Conservation (phyloP, 23 tunicate genomes). For the Botrylloides violaceus region DNA sequence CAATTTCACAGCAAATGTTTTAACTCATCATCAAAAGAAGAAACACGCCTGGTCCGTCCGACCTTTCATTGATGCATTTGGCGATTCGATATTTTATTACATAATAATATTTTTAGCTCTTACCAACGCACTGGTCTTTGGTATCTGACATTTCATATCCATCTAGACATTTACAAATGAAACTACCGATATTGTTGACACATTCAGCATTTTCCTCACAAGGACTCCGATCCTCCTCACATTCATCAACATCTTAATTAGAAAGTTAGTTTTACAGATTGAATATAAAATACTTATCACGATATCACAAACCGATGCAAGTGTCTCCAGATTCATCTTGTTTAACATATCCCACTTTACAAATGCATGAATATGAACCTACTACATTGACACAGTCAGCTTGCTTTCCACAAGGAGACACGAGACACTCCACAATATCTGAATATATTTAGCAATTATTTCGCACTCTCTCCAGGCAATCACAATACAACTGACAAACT, state of each 20-base stretch:
- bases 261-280: neutral
- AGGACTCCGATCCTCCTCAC: neutral
- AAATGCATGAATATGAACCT: constrained; percentile 27
- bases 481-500: no score
- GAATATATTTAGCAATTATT: no score
- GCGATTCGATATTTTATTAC: no score
- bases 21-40: no score
- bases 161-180: constrained; percentile 28
- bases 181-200: constrained; percentile 36
- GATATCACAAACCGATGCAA: neutral
- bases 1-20: no score
- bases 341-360: constrained; percentile 32
- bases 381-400: constrained; percentile 31
- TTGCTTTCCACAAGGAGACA: constrained; percentile 7
- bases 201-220: constrained; percentile 44
- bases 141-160: constrained; percentile 14
- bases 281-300: no score
- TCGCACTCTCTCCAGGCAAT: no score
- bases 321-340: constrained; percentile 11
- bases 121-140: neutral
- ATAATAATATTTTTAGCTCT: no score
- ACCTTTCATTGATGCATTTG: no score
- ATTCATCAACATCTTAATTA: constrained; percentile 8
- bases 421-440: constrained; percentile 41
- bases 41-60: no score